phyloP scores from a whole-genome alignment of 1,140 invertebrate genomes.

The Camponotus vicinus region DNA sequence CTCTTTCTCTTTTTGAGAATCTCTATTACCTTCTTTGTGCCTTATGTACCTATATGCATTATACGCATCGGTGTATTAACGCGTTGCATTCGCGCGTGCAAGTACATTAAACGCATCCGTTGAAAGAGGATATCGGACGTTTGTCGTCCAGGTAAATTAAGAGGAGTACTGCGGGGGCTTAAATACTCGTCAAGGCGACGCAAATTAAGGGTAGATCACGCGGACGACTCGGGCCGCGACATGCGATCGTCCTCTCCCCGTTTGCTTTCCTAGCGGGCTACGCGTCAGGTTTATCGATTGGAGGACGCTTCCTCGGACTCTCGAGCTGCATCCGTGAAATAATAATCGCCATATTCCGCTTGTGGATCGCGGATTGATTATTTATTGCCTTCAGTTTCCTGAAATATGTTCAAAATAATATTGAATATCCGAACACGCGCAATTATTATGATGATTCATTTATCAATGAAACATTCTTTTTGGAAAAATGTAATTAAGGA shows the following conservation, averaged over 20 bases:
- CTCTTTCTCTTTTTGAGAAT: slow-evolving; percentile 51
- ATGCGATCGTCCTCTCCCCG: not conserved
- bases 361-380: not conserved
- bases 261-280: slow-evolving; percentile 12
- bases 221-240: slow-evolving; percentile 43
- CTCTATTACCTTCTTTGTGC: not conserved
- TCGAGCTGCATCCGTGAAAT: slow-evolving; percentile 6
- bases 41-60: slow-evolving; percentile 63
- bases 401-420: not conserved
- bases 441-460: not conserved
- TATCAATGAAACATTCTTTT: not conserved
- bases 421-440: too few species aligned
- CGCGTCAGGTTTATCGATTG: slow-evolving; percentile 48
- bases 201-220: slow-evolving; percentile 65
- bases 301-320: slow-evolving; percentile 28
- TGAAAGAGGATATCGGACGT: slow-evolving; percentile 12
- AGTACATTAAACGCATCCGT: slow-evolving; percentile 63
- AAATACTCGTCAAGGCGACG: slow-evolving; percentile 55
- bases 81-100: slow-evolving; percentile 72
- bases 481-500: not conserved
- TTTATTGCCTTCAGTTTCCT: not conserved
- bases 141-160: not conserved
- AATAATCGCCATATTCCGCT: slow-evolving; percentile 20
- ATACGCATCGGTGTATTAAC: slow-evolving; percentile 71
- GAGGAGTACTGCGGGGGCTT: not conserved